phyloP scores from a whole-genome alignment of 2,113 vertebrate genomes.

The Lagopus muta region DNA sequence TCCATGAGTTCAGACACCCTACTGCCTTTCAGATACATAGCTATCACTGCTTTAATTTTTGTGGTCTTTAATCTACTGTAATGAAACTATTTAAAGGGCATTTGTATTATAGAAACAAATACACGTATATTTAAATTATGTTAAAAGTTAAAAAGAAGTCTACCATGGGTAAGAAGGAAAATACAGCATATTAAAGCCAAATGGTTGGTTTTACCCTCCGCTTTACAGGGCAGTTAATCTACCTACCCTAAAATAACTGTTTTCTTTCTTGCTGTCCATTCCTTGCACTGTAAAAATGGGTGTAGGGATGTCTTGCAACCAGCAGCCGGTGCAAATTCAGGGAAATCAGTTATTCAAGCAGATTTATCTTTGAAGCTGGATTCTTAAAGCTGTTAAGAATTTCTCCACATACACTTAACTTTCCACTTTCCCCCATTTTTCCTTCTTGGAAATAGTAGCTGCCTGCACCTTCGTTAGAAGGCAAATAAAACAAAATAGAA shows the following conservation, averaged over 20 bases:
- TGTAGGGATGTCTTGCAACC: neutral
- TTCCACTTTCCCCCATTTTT: rapidly evolving
- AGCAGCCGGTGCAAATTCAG: neutral
- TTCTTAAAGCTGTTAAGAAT: neutral
- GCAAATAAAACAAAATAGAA: neutral
- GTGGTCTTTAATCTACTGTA: neutral
- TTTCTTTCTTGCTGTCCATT: neutral
- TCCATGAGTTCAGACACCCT: neutral
- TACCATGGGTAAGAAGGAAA: neutral
- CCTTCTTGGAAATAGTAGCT: neutral
- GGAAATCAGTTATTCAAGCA: neutral
- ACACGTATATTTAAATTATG: neutral
- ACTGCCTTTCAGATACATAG: neutral
- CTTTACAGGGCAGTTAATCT: neutral
- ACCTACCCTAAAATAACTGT: neutral
- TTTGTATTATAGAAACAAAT: neutral
- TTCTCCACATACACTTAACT: neutral
- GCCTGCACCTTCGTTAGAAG: neutral
- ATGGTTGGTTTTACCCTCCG: neutral
- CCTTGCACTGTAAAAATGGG: neutral
- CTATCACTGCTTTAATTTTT: neutral
- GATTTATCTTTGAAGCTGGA: neutral
- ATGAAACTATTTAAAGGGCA: neutral
- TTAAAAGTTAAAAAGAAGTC: neutral
- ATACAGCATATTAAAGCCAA: neutral